Evolutionary conservation across 2,797 vertebrate genomes (phyloP), one percentile per base, ranked within the genome.

Genomic region (Trichosurus vulpecula): DNA sequence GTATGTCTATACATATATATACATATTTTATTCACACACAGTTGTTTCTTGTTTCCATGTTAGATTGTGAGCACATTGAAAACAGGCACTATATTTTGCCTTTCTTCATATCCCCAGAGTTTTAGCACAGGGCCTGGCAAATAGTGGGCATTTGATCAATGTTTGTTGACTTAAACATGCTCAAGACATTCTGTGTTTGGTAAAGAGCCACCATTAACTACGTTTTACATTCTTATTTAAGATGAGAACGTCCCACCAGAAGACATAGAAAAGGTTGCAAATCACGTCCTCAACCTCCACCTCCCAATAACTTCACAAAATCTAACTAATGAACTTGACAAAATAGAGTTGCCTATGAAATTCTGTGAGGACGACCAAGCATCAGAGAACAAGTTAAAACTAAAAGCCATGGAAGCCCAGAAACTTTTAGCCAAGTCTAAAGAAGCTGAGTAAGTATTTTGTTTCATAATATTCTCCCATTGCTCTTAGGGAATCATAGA

Each of bases 241-340:
- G 99, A 99, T 97, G 99, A 99, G 94, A 98, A 98, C 0, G 98
- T 98, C 61, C 98, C 98, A 96, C 98, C 98, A 35, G 99, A 99
- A 96, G 99, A 99, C 97, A 99, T 99, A 31, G 98, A 99, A 94
- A 99, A 98, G 94, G 97, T 99, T 97, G 98, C 99, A 61, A 98
- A 96, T 94, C 97, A 94, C 0, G 99, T 99, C 53, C 98, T 99
- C 96, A 98, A 97, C 54, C 99, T 99, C 97, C 98, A 98, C 91
- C 96, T 99, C 93, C 98, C 99, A 41, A 81, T 92, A n/a, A 98
- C 98, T 13, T 98, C 98, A 0, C 98, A 96, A 97, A 98, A 99
- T 92, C 98, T 99, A 96, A 98, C 11, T 0, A 95, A 97, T 57
- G 98, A 99, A 98, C 98, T 99, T 95, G 90, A 97, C 74, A 98